Evolutionary conservation across 2,888 invertebrate species (phyloP), one percentile per base, ranked within the genome.

Genomic region (Lamproptera curius): DNA sequence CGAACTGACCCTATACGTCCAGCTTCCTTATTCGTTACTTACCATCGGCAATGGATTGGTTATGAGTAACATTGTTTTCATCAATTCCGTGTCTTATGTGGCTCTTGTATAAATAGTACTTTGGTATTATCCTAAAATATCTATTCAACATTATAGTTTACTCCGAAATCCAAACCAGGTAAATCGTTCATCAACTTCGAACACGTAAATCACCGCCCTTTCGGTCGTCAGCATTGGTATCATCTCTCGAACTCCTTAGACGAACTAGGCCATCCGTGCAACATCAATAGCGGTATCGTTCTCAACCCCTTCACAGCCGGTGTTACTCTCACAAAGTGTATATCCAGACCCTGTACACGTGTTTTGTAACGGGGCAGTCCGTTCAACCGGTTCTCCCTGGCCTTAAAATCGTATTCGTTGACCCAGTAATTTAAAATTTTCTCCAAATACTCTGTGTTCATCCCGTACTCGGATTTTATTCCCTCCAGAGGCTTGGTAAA

Each of bases 251-350:
- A 96, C 73, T 97, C 96, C 42, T 92, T 91, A 0, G 96, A 89
- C 0, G 94, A 94, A 45, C 96, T 95, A 0, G 96, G 97, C 97
- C 97, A 96, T 11, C 96, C 97, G 62, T 96, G 96, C 37, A 94
- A 67, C 56, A 97, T 60, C 1, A 97, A 73, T 33, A 97, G 58
- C 0, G 96, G 95, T 15, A 92, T 52, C 1, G 82, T 70, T 52
- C 73, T 66, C 3, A 68, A 26, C 5, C 52, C 59, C 39, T 61
- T 64, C 0, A 57, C 69, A 5, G 72, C 56, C 0, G 93, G 93
- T 59, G 91, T 92, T 0, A 88, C 90, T 54, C 91, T 92, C 16
- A 95, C 89, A 65, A 91, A 97, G 70, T 96, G 96, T 50, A 97
- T 89, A 53, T 91, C 90, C 48, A 94, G 72, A 1, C 90, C 90